Evolutionary conservation across 2,113 vertebrate genomes (phyloP), one percentile per base, ranked within the genome.

Genomic region (Raja brachyura): DNA sequence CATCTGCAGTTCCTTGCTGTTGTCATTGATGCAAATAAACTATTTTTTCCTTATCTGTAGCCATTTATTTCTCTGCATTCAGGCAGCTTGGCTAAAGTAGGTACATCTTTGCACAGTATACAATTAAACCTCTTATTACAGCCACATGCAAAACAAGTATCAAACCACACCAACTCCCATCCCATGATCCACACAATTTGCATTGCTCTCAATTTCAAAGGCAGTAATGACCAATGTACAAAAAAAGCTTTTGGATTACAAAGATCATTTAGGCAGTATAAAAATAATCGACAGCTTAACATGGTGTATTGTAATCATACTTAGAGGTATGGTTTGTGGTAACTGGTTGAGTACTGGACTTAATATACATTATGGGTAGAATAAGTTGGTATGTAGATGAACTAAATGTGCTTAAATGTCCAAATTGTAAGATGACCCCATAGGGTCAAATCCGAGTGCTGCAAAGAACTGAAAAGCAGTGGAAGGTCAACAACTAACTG

Each of bases 91-190:
- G 90, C 90, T 92, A 54, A 39, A 73, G 11, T 18, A 88, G n/a
- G 39, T 73, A 73, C 66, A 73, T 92, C 33, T 92, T 68, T 28
- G 48, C 20, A 92, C 68, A 92, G 39, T 54, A 92, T 54, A 92
- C 66, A 92, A 74, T 92, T 25, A 92, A 92, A 73, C 90, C 90
- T 73, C 33, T 70, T 73, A 92, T 88, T 88, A 88, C 83, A 88
- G 59, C 83, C 59, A 31, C 59, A 66, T 54, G 90, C 33, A 54
- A 70, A 70, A 85, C 25, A 90, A 68, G n/a, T 48, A 48, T 48
- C 86, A 68, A 11, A 70, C 5, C 31, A 39, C 16, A 70, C 61
- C 88, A 92, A 92, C 33, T 92, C 31, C 90, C 8, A 73, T 8
- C 22, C 59, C 10, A 48, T 10, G 14, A 14, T 6, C 20, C 39